Evolutionary conservation across 2,888 invertebrate species (phyloP).

Genomic region (Hemithea aestivaria): DNA sequence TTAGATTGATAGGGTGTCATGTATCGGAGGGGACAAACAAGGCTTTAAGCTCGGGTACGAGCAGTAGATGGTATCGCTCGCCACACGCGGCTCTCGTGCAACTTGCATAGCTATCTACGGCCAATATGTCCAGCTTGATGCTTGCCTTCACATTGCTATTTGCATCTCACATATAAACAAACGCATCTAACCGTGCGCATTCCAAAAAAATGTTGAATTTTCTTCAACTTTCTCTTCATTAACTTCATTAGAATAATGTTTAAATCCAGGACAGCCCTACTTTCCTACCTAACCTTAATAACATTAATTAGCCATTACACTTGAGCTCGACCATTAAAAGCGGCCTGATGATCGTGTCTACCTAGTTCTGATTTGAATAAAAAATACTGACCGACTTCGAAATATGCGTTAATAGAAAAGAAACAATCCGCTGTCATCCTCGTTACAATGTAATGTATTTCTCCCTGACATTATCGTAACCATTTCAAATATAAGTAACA

Average conservation of each 20-base stretch:
- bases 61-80: conserved; percentile 57
- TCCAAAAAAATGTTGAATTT: conserved; percentile 10
- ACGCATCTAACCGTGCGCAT: conserved; percentile 17
- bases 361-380: conserved; percentile 23
- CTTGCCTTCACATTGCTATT: conserved; percentile 38
- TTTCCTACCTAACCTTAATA: conserved; percentile 22
- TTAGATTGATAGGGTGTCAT: conserved; percentile 19
- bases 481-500: conserved; percentile 53
- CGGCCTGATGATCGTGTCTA: conserved; percentile 19
- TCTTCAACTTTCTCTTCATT: conserved; percentile 22
- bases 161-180: conserved; percentile 30
- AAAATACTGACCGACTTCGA: conserved; percentile 23
- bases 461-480: conserved; percentile 40
- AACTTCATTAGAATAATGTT: conserved; percentile 20
- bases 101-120: conserved; percentile 31
- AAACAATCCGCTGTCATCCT: conserved; percentile 32
- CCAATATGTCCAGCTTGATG: conserved; percentile 42
- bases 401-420: conserved; percentile 32
- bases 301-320: conserved; percentile 22
- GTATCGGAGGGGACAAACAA: conserved; percentile 59
- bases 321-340: conserved; percentile 19
- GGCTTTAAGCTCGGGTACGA: conserved; percentile 57
- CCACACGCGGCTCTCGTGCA: conserved; percentile 40
- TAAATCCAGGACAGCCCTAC: conserved; percentile 23
- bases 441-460: conserved; percentile 40